Evolutionary conservation across 2,797 vertebrate genomes (phyloP), one percentile per base, ranked within the genome.

Genomic region (Poecilia picta): DNA sequence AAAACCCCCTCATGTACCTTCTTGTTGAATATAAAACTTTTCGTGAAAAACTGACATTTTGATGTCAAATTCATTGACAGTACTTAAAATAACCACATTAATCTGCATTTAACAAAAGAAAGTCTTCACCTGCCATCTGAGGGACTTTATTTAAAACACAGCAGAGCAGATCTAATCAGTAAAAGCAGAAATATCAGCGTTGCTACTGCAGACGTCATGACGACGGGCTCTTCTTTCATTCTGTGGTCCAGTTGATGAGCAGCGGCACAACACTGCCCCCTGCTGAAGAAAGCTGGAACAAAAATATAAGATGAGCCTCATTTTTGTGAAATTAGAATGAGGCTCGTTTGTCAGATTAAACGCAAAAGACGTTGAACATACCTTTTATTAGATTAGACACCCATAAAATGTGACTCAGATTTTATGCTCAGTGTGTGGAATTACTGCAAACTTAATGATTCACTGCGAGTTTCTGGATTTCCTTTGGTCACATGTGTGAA

Each of bases 251-350:
- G 15, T 28, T 28, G 43, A n/a, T 59, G 8, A 74, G 73, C 13
- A 36, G 47, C 76, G 82, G 43, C 71, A 3, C 88, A 79, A 79
- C 64, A 87, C 83, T 86, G 90, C 75, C 89, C 83, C 88, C 92
- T 92, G 72, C 85, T 84, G 93, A 83, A 81, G 18, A 12, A 18
- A 70, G 1, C 0, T 5, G 1, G 5, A 3, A 53, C 23, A 25
- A 4, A 10, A 53, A 53, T 23, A 51, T 23, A 23, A 51, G 8
- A 25, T 53, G 20, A 53, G 71, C 15, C 16, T 72, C 8, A 31
- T 47, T 15, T 41, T 23, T 68, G 8, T n/a, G 23, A 71, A 0
- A 2, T 43, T n/a, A 25, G 6, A 25, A 28, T n/a, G 39, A 70
- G 23, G 5, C 23, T 43, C 20, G 66, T 70, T 41, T n/a, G 36